Base-by-base conservation (phyloP, 2,888 invertebrate genomes). In the Acanthosepion pharaonis region DNA sequence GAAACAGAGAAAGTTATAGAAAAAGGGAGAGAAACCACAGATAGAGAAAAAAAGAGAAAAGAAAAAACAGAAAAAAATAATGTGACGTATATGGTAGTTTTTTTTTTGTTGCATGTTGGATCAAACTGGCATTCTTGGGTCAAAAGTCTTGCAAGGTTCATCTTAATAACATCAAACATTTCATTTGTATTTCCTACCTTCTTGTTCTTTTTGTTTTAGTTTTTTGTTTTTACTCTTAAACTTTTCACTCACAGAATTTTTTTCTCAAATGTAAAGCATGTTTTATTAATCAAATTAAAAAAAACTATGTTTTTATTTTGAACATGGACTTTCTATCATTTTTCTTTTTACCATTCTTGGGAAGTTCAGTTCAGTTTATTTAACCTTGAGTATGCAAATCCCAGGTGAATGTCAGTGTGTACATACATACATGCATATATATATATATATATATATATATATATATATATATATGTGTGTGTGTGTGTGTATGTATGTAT, bases 401-500 rank as follows among this genome's bases (percentile, higher is more conserved):
- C 78, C 78, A 78, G 28, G 78, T 78, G 78, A 78, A 78, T 28
- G 78, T 25, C 59, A 59, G 25, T 23, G n/a, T 78, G n/a, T 78
- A n/a, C 15, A 78, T 78, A n/a, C 9, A 78, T n/a, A 78, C 9
- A 78, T n/a, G n/a, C 4, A n/a, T n/a, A 78, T n/a, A 15, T n/a
- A 78, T n/a, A 78, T n/a, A 78, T 78, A 78, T n/a, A 78, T n/a
- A 78, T 78, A n/a, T n/a, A 78, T 78, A 78, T 78, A n/a, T n/a
- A 64, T 28, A 64, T 64, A 64, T 64, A 64, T 25, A 25, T 64
- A 5, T 28, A 20, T 25, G 1, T 59, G 1, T 33, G 1, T 33
- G 33, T 33, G 33, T 33, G 25, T 28, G 5, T 64, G 64, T 28
- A 3, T 64, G 9, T 64, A 23, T 20, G 23, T 59, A 59, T 0